phyloP scores from a whole-genome alignment of 2,888 invertebrate species.

The Caenorhabditis doughertyi region DNA sequence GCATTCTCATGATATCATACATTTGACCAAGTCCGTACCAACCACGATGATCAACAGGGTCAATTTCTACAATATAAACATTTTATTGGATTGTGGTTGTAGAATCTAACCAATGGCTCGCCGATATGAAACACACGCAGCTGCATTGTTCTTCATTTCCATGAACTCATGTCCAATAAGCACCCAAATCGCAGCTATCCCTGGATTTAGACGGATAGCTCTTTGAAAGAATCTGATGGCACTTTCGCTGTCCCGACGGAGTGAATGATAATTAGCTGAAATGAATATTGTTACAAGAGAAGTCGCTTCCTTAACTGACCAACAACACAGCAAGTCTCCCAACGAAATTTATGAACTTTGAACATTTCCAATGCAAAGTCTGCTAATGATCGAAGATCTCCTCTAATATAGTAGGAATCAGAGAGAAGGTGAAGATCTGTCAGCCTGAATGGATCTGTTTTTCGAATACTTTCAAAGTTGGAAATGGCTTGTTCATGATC shows the following conservation, averaged over 20 bases:
- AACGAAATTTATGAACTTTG: slow-evolving; percentile 95
- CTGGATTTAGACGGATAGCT: slow-evolving; percentile 85
- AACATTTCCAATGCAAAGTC: slow-evolving; percentile 94
- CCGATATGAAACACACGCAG: slow-evolving; percentile 98
- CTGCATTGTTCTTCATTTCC: slow-evolving; percentile 98
- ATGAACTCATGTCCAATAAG: slow-evolving; percentile 99
- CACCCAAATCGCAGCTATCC: slow-evolving; percentile 87
- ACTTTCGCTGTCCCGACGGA: slow-evolving; percentile 95
- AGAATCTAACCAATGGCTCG: slow-evolving; percentile 88
- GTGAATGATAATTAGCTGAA: slow-evolving; percentile 95
- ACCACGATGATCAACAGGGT: slow-evolving; percentile 94
- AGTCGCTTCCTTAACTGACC: slow-evolving; percentile 85
- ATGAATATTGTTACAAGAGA: too few relatives aligned
- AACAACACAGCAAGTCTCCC: slow-evolving; percentile 98
- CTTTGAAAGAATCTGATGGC: slow-evolving; percentile 97
- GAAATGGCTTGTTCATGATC: slow-evolving; percentile 77
- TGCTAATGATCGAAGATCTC: slow-evolving; percentile 89
- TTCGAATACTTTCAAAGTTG: slow-evolving; percentile 89
- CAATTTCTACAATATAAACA: slow-evolving; percentile 87
- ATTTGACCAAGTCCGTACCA: slow-evolving; percentile 99
- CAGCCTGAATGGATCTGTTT: slow-evolving; percentile 91
- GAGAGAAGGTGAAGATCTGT: slow-evolving; percentile 98
- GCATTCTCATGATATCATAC: slow-evolving; percentile 97
- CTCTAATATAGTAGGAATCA: slow-evolving; percentile 92
- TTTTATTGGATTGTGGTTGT: neutral